Conservation (phyloP, 2,113 vertebrate species). For the Probosciger aterrimus region DNA sequence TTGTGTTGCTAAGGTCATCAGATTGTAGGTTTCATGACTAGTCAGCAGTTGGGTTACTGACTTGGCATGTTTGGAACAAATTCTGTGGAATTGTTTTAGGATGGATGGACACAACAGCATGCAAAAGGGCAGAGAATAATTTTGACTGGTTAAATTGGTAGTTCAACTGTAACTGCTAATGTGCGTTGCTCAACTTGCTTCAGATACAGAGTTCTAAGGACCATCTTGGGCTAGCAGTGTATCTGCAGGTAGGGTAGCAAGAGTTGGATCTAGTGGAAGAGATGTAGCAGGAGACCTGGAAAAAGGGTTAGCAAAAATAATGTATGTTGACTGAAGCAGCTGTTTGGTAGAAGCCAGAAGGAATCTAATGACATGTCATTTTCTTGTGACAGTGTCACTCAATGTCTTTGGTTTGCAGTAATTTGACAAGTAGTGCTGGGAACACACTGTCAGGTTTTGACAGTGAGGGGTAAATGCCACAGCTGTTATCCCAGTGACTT, state of each 20-base stretch:
- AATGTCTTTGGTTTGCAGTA: not conserved
- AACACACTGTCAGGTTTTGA: not conserved
- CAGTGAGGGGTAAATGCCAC: not conserved
- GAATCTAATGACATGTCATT: not conserved
- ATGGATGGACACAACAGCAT: not conserved
- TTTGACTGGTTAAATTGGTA: not conserved
- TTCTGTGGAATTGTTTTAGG: not conserved
- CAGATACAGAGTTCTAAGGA: not conserved
- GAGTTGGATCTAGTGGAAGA: not conserved
- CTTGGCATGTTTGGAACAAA: not conserved
- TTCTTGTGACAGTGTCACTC: not conserved
- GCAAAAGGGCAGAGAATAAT: not conserved
- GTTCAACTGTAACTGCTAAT: not conserved
- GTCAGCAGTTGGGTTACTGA: not conserved
- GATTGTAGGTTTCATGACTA: not conserved
- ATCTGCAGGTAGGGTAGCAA: not conserved
- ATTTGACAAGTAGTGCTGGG: not conserved
- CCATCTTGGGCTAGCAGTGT: not conserved
- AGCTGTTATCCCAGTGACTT: not conserved
- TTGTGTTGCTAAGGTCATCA: not conserved
- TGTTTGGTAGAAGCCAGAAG: not conserved
- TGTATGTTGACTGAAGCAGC: not conserved
- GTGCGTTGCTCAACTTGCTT: not conserved
- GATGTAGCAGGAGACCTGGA: not conserved
- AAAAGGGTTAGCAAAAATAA: not conserved